phyloP scores from a whole-genome alignment of 2,888 invertebrate genomes.

The Catocala sponsa region DNA sequence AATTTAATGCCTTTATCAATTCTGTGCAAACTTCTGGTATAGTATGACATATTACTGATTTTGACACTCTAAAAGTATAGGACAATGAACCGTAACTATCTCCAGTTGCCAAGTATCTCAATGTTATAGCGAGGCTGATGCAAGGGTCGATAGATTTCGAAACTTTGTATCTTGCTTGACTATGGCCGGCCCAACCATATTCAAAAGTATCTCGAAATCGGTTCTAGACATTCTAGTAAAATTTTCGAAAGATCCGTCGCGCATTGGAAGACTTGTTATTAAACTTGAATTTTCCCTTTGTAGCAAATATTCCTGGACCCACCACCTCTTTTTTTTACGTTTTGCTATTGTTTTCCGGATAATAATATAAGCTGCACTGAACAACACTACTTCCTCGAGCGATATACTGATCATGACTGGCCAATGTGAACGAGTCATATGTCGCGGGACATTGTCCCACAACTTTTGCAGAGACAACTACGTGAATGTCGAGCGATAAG shows the following conservation, averaged over 20 bases:
- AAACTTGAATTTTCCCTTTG: conserved; percentile 29
- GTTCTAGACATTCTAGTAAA: conserved; percentile 12
- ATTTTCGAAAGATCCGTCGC: conserved; percentile 32
- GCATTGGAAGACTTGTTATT: conserved; percentile 30
- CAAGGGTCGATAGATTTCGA: conserved; percentile 25
- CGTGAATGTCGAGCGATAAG: too few relatives aligned
- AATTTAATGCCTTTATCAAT: conserved; percentile 8
- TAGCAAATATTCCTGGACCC: conserved; percentile 29
- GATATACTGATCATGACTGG: too few relatives aligned
- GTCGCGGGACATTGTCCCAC: too few relatives aligned
- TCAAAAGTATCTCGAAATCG: conserved; percentile 30
- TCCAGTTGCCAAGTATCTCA: neutral
- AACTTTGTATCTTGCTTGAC: conserved; percentile 32
- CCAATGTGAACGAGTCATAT: too few relatives aligned
- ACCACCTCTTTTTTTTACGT: conserved; percentile 37
- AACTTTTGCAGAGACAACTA: too few relatives aligned
- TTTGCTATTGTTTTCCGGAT: conserved; percentile 32
- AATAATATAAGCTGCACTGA: conserved; percentile 7
- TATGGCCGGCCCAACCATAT: conserved; percentile 31
- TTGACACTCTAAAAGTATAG: too few relatives aligned
- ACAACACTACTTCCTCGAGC: too few relatives aligned
- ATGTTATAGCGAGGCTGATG: conserved; percentile 24
- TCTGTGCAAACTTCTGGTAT: conserved; percentile 7
- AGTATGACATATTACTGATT: conserved; percentile 3
- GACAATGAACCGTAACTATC: conserved; percentile 1